Conservation (phyloP, 1,140 invertebrate species). For the Delia radicum region DNA sequence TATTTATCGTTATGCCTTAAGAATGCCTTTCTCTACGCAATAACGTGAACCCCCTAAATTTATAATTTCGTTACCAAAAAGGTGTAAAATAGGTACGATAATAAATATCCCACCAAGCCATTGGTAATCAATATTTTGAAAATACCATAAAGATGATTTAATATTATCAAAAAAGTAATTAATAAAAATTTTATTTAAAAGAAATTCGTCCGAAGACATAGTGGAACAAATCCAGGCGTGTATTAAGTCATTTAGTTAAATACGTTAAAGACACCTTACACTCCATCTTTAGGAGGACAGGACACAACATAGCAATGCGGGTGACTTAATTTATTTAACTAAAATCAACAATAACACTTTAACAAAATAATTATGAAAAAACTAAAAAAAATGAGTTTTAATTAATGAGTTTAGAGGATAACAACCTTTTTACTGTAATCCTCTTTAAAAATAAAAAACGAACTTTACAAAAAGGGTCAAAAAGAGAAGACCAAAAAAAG, state of each 20-base stretch:
- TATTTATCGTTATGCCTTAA: no score
- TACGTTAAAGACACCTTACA: neutral
- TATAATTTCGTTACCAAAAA: neutral
- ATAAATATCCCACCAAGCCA: neutral
- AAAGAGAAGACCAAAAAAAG: neutral
- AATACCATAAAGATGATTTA: constrained; percentile 11
- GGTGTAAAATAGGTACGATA: constrained; percentile 4
- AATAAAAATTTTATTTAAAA: constrained; percentile 2
- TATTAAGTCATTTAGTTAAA: constrained; percentile 11
- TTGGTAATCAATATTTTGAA: neutral
- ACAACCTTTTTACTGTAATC: neutral
- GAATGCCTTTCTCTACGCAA: no score
- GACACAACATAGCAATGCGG: neutral
- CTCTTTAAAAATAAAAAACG: neutral
- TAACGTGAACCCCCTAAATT: no score
- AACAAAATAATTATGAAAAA: constrained; percentile 14
- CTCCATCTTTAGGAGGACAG: neutral
- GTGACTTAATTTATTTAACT: neutral
- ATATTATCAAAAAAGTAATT: neutral
- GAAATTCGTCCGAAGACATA: neutral
- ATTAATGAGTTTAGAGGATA: constrained; percentile 3
- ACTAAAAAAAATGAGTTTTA: neutral
- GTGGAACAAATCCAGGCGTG: neutral
- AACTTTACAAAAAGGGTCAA: constrained; percentile 3
- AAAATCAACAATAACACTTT: neutral